Conservation (phyloP, 2,888 invertebrate species). For the Isoperla grammatica region DNA sequence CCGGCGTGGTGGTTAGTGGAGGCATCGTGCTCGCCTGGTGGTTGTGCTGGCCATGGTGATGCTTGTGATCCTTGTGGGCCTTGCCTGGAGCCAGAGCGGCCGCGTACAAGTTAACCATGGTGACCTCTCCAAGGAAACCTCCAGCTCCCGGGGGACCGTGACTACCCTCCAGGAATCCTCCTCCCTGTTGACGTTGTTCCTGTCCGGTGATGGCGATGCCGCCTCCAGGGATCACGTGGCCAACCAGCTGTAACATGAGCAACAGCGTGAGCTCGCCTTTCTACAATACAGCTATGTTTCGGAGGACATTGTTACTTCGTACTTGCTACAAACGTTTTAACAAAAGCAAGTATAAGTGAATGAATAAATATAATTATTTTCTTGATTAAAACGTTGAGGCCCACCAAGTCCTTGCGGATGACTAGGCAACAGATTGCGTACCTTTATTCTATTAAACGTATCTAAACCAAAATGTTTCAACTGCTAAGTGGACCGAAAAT, state of each 20-base stretch:
- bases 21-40: conserved; percentile 58
- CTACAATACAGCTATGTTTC: no score
- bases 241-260: conserved; percentile 58
- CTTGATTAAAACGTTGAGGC: no score
- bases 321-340: no score
- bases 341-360: no score
- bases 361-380: no score
- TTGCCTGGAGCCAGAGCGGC: conserved; percentile 80
- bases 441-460: no score
- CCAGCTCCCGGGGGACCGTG: conserved; percentile 53
- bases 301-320: no score
- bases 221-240: conserved; percentile 67
- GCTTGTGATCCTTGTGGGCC: conserved; percentile 81
- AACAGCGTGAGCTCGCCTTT: not conserved
- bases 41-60: conserved; percentile 77
- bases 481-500: no score
- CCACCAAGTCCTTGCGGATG: no score
- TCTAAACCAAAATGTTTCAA: no score
- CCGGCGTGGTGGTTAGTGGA: conserved; percentile 53
- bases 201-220: conserved; percentile 72
- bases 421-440: no score
- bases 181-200: conserved; percentile 56
- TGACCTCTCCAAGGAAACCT: conserved; percentile 65
- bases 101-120: conserved; percentile 72
- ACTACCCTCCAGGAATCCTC: conserved; percentile 50